Evolutionary conservation across 1,140 invertebrate genomes (phyloP), one percentile per base, ranked within the genome.

Genomic region (Drosophila bipectinata): DNA sequence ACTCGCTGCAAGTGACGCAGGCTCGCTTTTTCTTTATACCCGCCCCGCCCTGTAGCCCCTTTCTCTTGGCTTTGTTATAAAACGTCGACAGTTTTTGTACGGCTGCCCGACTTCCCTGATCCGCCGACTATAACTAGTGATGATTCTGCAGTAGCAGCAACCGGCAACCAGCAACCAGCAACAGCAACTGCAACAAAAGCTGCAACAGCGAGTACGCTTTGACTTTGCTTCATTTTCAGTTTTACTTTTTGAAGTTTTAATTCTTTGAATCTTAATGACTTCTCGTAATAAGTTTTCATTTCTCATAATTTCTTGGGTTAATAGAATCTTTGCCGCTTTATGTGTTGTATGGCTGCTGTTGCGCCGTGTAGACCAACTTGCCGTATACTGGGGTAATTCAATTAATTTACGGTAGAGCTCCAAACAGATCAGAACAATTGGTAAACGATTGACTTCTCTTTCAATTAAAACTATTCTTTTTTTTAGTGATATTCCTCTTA

Each of bases 261-360:
- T 91, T 90, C 79, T 82, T 83, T 83, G 89, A 76, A 85, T 87
- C 89, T 91, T 91, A 91, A 91, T 91, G 81, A 91, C 89, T 91
- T 91, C 90, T 91, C 83, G 84, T 91, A 90, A 90, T 91, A 91
- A 91, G 81, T 91, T 91, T 91, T 91, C 89, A 87, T 91, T 91
- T 91, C 80, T 91, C 88, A 74, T 85, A 90, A 91, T 91, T 87
- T 91, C 79, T 87, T 77, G 77, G 90, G 88, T 90, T 90, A 90
- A 90, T 90, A 90, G 88, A 90, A 90, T 88, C 88, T 90, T 79
- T 71, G 57, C 83, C 68, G 83, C 28, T 69, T 69, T 69, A 71
- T 71, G 67, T 71, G 64, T 71, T 71, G 64, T 71, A 69, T 69
- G 68, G 60, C 69, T 68, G 62, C 72, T 52, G 41, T 44, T 47